A percentile compares a stretch with the other conserved stretches of the same genome.
Conservation (phyloP, 2,888 invertebrate genomes). For the Xanthorhoe spadicearia region DNA sequence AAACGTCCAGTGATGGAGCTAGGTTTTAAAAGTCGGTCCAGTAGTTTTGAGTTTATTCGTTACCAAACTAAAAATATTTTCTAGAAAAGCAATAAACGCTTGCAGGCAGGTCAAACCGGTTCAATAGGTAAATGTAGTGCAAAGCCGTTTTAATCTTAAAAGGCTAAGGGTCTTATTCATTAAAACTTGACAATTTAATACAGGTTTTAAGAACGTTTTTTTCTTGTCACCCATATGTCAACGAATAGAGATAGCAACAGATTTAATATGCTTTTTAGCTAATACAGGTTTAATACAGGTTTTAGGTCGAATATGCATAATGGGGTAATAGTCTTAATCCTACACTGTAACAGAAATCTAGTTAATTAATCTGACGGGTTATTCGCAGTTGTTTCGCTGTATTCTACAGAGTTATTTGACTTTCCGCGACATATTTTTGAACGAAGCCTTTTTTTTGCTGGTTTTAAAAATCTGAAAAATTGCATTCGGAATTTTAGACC, state of each 20-base stretch:
- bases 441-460: slow-evolving; percentile 14
- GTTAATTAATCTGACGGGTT: slow-evolving; percentile 27
- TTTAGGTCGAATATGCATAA: too few species aligned
- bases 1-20: not conserved
- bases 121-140: not conserved
- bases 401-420: slow-evolving; percentile 24
- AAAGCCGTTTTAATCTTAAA: not conserved
- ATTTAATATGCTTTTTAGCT: too few species aligned
- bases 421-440: slow-evolving; percentile 16
- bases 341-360: slow-evolving; percentile 16
- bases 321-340: slow-evolving; percentile 1
- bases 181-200: too few species aligned
- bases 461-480: slow-evolving; percentile 9
- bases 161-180: too few species aligned
- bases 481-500: slow-evolving; percentile 10
- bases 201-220: too few species aligned
- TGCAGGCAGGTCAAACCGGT: not conserved
- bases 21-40: not conserved
- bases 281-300: too few species aligned
- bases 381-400: slow-evolving; percentile 20
- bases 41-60: too few species aligned
- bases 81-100: too few species aligned
- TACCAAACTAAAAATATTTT: too few species aligned
- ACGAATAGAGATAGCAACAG: too few species aligned
- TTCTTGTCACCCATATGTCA: too few species aligned